Evolutionary conservation across 1,140 invertebrate genomes (phyloP).

Genomic region (Drosophila seguyi): DNA sequence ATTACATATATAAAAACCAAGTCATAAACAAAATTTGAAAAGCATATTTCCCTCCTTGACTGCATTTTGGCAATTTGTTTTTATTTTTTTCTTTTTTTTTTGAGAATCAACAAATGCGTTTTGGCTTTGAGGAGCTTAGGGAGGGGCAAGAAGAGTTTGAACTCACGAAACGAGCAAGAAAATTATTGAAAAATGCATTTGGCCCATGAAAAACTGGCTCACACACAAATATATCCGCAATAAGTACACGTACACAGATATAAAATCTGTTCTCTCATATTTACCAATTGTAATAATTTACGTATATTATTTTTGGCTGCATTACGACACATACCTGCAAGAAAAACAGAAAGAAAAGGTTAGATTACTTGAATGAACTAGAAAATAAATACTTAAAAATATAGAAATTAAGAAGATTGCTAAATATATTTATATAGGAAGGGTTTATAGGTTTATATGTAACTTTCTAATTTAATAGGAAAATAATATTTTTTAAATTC

Average conservation of each 20-base stretch:
- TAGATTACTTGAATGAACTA: slow-evolving; percentile 3
- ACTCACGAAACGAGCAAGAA: slow-evolving; percentile 16
- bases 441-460: too few relatives aligned
- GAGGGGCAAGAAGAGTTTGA: slow-evolving; percentile 2
- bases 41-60: slow-evolving; percentile 25
- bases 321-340: slow-evolving; percentile 67
- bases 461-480: too few relatives aligned
- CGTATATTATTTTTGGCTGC: slow-evolving; percentile 43
- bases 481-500: too few relatives aligned
- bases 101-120: slow-evolving; percentile 35
- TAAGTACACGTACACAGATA: slow-evolving; percentile 6
- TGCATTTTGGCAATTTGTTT: slow-evolving; percentile 41
- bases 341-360: slow-evolving; percentile 10
- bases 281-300: slow-evolving; percentile 57
- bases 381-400: background rate
- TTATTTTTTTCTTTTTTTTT: background rate
- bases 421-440: too few relatives aligned
- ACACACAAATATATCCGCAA: slow-evolving; percentile 16
- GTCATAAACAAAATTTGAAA: slow-evolving; percentile 19
- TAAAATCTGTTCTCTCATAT: slow-evolving; percentile 38
- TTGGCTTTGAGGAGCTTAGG: background rate
- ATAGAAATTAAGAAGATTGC: too few relatives aligned
- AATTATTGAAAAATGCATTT: slow-evolving; percentile 63
- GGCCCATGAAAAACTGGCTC: slow-evolving; percentile 54
- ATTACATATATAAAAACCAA: background rate